Evolutionary conservation across 2,888 invertebrate genomes (phyloP).

Genomic region (Unio pictorum): DNA sequence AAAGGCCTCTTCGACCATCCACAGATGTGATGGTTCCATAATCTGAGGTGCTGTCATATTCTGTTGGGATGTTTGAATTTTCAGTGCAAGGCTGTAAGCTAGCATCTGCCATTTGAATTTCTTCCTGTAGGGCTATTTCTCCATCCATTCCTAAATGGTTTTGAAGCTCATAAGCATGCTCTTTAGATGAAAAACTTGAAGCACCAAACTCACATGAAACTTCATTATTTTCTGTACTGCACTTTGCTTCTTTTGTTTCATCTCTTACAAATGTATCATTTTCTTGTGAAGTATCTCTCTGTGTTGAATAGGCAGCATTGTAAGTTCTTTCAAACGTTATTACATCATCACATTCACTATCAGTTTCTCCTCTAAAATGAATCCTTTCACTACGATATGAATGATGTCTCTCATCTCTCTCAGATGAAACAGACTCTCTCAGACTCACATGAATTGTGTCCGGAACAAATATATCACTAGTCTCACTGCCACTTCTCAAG

Average conservation of each 20-base stretch:
- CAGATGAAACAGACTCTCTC: constrained; percentile 41
- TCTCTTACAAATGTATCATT: constrained; percentile 22
- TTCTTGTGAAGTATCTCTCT: constrained; percentile 24
- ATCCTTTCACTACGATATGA: constrained; percentile 29
- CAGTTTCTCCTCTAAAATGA: constrained; percentile 5
- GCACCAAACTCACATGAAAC: no score
- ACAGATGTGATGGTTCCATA: constrained; percentile 46
- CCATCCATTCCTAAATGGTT: no score
- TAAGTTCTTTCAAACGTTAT: constrained; percentile 28
- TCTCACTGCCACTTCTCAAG: constrained; percentile 32
- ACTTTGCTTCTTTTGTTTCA: constrained; percentile 9
- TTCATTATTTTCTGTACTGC: background rate
- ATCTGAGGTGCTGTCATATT: constrained; percentile 40
- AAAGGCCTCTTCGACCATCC: constrained; percentile 38
- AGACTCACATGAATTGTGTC: constrained; percentile 55
- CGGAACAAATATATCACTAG: constrained; percentile 30
- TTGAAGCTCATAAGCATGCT: no score
- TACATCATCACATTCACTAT: constrained; percentile 13
- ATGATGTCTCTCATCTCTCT: constrained; percentile 40
- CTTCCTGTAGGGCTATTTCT: no score
- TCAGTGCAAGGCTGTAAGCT: no score
- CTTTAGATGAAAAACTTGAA: no score
- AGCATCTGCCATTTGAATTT: no score
- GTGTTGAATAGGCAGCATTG: constrained; percentile 27
- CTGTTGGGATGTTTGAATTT: constrained; percentile 1